Evolutionary conservation across 2,888 invertebrate species (phyloP), one percentile per base, ranked within the genome.

Genomic region (Graphium colonna): DNA sequence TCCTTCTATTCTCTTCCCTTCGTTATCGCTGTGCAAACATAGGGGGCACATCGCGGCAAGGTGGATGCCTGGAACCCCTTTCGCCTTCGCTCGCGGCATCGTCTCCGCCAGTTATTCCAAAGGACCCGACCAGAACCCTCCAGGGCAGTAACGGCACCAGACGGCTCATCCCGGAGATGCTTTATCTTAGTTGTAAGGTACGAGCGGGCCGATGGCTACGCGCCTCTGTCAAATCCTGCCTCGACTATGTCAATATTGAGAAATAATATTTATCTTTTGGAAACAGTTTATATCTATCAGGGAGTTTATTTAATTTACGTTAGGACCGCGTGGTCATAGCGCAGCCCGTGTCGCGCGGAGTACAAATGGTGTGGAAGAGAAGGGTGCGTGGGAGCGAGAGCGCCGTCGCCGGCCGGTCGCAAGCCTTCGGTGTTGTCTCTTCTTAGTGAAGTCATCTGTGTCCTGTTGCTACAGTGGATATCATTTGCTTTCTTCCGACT

Each of bases 301-400:
- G 73, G 78, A 80, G 68, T 62, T 61, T 65, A 64, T 67, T 65
- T 64, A 73, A 73, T 73, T 75, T 75, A 69, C 70, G 68, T 67
- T 71, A 72, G 63, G 69, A 68, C 72, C 76, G 74, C 72, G 74
- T 69, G 74, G 67, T 69, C 64, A 21, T n/a, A 57, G 61, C 63
- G 57, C 9, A 7, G 9, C 10, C n/a, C 7, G 26, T 26, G 9
- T 1, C 1, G 36, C 12, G 2, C 36, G 92, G 91, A 93, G 93
- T 93, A 93, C 93, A 93, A 93, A 93, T 93, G 93, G 92, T 92
- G 90, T 92, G 90, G 91, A 91, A 91, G n/a, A 9, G 36, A 4
- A 9, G 36, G n/a, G 31, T 9, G 31, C 31, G 13, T 80, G 71
- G 77, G 79, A 84, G 80, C 80, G 77, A 77, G 71, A 67, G 66